Base-by-base conservation (phyloP, 2,888 invertebrate species). In the Ceramica pisi region DNA sequence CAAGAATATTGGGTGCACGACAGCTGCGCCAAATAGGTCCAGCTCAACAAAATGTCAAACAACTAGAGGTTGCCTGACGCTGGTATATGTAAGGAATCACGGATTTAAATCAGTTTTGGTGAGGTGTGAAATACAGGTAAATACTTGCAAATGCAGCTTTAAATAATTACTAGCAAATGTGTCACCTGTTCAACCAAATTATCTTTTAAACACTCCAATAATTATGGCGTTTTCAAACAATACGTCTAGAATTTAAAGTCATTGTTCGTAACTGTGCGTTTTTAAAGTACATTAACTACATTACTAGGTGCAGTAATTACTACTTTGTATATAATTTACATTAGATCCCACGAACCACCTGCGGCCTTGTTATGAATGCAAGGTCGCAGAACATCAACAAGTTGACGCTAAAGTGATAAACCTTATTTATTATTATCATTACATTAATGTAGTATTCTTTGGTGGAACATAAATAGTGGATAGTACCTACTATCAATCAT, bases 341-440 rank as follows among this genome's bases (percentile, higher is more conserved):
- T 56, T 51, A 67, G 7, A 23, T 63, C 67, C 65, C 71, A 77
- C 72, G 78, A 78, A 7, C 56, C 65, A 66, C 59, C 70, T 51
- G 57, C 9, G 31, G 71, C 61, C 64, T 81, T 81, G 64, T 71
- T 76, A 64, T 62, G 14, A 46, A n/a, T 21, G 21, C 72, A 78
- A 81, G 71, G 67, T 56, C 65, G 63, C 59, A 57, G 60, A 64
- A 67, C 21, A 66, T 64, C 59, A 67, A 77, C 82, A 78, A 59
- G 46, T 69, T 69, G 38, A 66, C 55, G 35, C 14, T 26, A 19
- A 21, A 38, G 19, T 67, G 66, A 64, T 67, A 67, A 71, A 67
- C 19, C 7, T 41, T 57, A 51, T 38, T 38, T 23, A 53, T 61
- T 23, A 53, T 61, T 23, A 55, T 53, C 21, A 63, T 64, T 51